These are phyloP conservation scores for Mixornis gularis DNA, from an alignment of 2,113 vertebrate species.

Conservation along the genomic window DNA sequence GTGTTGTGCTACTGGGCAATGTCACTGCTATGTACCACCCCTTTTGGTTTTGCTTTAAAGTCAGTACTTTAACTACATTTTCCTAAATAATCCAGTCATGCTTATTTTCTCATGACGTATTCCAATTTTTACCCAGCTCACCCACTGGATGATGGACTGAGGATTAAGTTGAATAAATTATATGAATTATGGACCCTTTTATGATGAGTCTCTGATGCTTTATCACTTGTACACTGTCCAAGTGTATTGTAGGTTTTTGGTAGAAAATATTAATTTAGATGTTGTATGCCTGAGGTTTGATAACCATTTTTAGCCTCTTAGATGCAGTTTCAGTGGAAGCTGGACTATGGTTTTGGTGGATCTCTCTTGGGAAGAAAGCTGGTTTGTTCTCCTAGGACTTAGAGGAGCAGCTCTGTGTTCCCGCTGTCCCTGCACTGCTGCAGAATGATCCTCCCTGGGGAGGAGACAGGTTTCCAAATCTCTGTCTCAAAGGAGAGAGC, in stretches of 20 bases:
- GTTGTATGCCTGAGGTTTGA: background rate
- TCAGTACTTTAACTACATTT: background rate
- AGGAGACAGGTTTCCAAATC: background rate
- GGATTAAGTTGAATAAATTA: background rate
- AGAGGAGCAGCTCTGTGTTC: background rate
- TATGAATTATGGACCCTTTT: accelerated
- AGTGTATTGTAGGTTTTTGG: background rate
- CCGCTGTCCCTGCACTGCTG: accelerated
- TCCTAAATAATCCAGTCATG: background rate
- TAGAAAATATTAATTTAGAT: background rate
- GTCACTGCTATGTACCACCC: background rate
- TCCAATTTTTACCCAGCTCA: background rate
- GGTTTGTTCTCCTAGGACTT: background rate
- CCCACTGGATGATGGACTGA: accelerated
- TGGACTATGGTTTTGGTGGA: background rate
- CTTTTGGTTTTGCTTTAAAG: background rate
- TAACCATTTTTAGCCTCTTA: background rate
- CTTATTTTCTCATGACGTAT: background rate
- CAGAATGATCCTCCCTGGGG: background rate
- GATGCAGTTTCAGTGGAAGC: background rate
- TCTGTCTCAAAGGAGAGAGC: background rate
- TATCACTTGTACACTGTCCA: background rate
- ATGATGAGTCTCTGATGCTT: background rate
- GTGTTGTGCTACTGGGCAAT: background rate
- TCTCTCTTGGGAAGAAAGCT: background rate